These are phyloP conservation scores for Euphonia xanthogaster DNA, from an alignment of 2,797 vertebrate genomes.

Conservation along the genomic window DNA sequence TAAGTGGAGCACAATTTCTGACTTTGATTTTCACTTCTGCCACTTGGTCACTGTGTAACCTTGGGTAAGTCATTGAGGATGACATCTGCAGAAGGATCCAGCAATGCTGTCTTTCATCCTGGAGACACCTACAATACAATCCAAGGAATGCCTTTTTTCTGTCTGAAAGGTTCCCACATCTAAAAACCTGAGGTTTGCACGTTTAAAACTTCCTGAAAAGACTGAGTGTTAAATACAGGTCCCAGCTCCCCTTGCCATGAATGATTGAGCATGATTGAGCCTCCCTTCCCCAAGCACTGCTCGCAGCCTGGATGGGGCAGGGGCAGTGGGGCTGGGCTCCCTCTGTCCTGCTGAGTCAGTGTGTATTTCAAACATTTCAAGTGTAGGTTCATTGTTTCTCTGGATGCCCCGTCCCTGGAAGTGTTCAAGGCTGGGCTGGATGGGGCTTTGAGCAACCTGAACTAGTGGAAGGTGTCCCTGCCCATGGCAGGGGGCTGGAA, in stretches of 20 bases:
- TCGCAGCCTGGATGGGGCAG: fast-evolving
- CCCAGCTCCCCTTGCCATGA: background rate
- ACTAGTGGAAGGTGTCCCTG: background rate
- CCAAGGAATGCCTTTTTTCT: background rate
- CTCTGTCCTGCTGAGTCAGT: background rate
- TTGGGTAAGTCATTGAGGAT: background rate
- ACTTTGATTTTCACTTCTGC: background rate
- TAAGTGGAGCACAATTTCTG: background rate
- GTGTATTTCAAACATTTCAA: background rate
- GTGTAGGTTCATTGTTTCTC: background rate
- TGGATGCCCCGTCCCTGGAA: background rate
- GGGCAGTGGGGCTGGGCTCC: background rate
- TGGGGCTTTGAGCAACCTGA: background rate
- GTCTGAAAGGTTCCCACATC: background rate
- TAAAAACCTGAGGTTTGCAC: background rate
- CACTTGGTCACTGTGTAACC: background rate
- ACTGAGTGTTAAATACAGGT: background rate
- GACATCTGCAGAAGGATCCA: background rate
- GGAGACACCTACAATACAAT: background rate
- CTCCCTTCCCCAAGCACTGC: background rate
- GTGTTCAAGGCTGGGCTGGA: background rate
- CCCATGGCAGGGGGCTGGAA: background rate
- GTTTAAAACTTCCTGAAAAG: background rate
- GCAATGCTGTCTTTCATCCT: background rate
- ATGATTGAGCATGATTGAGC: fast-evolving